Conservation (phyloP, 2,797 vertebrate species). For the Trachurus trachurus region DNA sequence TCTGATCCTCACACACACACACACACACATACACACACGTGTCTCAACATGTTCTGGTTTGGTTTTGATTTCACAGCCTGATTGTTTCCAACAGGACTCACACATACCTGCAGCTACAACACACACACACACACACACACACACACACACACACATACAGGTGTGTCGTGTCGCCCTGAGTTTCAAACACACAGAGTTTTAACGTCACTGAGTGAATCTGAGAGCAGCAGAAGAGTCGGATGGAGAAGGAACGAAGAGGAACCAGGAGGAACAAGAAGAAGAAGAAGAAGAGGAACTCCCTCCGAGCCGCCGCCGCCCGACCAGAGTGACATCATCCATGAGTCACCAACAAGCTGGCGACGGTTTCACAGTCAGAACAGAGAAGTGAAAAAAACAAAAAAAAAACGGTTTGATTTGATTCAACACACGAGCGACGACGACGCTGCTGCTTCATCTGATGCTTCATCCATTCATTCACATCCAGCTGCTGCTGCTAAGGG, state of each 20-base stretch:
- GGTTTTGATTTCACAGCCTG: constrained; percentile 29
- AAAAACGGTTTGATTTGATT: background rate
- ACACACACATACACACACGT: too few relatives aligned
- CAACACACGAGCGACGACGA: too few relatives aligned
- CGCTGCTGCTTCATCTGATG: too few relatives aligned
- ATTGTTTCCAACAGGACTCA: constrained; percentile 7
- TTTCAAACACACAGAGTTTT: background rate
- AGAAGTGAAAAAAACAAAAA: constrained; percentile 34
- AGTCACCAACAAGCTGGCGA: constrained; percentile 52
- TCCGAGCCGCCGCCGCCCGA: constrained; percentile 27
- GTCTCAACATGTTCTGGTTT: constrained; percentile 11
- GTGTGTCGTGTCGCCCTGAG: too few relatives aligned
- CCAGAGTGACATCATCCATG: constrained; percentile 38
- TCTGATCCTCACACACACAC: too few relatives aligned
- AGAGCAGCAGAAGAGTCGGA: constrained; percentile 41
- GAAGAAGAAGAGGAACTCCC: background rate
- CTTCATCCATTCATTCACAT: background rate
- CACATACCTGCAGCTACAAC: constrained; percentile 22
- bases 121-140: too few relatives aligned
- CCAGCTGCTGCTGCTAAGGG: background rate
- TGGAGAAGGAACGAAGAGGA: constrained; percentile 32
- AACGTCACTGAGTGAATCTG: background rate
- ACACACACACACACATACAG: too few relatives aligned
- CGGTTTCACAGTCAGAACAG: background rate
- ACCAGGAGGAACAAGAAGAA: background rate